A percentile compares a stretch with the other conserved stretches of the same genome.
These are phyloP conservation scores for Cheilosia urbana DNA, from an alignment of 2,888 invertebrate genomes.

Conservation along the genomic window DNA sequence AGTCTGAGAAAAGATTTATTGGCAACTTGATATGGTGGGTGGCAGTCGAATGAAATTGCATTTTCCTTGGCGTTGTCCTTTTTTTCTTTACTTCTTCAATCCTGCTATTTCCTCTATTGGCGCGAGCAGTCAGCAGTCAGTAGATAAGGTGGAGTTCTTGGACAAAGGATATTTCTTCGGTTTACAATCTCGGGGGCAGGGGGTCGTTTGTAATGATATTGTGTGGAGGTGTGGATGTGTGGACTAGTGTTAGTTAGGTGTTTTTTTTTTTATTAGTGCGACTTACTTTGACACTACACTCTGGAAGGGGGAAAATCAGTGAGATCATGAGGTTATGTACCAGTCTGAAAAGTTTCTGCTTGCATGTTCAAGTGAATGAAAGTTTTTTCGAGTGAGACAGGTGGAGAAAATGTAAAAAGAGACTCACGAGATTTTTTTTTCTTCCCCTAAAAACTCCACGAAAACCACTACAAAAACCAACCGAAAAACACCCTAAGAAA, in stretches of 20 bases:
- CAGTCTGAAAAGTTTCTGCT: no score
- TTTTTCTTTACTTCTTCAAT: not conserved
- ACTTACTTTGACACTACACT: no score
- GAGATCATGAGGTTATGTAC: no score
- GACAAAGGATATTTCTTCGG: constrained; percentile 30
- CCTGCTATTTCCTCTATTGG: constrained; percentile 14
- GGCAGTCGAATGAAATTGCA: constrained; percentile 48
- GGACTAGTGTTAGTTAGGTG: not conserved
- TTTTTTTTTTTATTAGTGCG: no score
- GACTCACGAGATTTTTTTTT: no score
- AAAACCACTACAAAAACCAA: no score
- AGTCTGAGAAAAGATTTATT: constrained; percentile 53
- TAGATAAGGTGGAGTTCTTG: constrained; percentile 16
- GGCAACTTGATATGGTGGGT: constrained; percentile 53
- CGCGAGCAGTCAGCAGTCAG: constrained; percentile 23
- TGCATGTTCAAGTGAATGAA: no score
- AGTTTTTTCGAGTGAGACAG: no score
- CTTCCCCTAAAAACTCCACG: no score
- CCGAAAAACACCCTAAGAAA: no score
- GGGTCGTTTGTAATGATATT: not conserved
- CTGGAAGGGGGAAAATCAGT: no score
- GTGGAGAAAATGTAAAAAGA: no score
- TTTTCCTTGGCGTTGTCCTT: constrained; percentile 9
- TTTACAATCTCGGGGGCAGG: not conserved
- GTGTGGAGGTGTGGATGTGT: not conserved